phyloP scores from a whole-genome alignment of 2,888 invertebrate species.

The Athalia cordata region DNA sequence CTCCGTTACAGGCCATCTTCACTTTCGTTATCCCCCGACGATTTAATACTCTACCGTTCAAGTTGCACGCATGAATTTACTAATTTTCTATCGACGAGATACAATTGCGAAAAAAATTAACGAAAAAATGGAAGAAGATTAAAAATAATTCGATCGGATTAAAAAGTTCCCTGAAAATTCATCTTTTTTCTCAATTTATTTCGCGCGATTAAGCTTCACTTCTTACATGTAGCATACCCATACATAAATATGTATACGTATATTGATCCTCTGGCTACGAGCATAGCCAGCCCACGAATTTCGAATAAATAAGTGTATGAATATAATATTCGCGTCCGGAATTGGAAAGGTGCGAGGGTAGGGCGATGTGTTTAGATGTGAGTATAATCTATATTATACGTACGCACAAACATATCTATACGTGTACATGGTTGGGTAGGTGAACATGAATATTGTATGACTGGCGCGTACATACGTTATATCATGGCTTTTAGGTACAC shows the following conservation, averaged over 20 bases:
- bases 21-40: too few relatives aligned
- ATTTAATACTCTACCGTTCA: too few relatives aligned
- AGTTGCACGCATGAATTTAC: too few relatives aligned
- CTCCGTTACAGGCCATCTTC: background rate
- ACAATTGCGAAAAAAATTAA: too few relatives aligned
- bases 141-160: too few relatives aligned
- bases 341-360: constrained; percentile 1
- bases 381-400: background rate
- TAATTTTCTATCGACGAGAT: too few relatives aligned
- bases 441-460: background rate
- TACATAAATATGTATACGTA: background rate
- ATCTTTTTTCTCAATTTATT: background rate
- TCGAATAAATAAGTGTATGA: constrained; percentile 28
- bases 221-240: background rate
- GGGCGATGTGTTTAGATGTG: constrained; percentile 1
- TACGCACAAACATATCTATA: background rate
- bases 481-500: background rate
- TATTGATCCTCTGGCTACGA: constrained; percentile 25
- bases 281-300: constrained; percentile 9
- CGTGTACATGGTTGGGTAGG: background rate
- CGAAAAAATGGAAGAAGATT: too few relatives aligned
- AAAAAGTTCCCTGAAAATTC: background rate
- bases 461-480: background rate
- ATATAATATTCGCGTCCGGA: constrained; percentile 27
- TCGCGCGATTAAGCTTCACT: too few relatives aligned